Evolutionary conservation across 2,113 vertebrate species (phyloP).

Genomic region (Nettapus auritus): DNA sequence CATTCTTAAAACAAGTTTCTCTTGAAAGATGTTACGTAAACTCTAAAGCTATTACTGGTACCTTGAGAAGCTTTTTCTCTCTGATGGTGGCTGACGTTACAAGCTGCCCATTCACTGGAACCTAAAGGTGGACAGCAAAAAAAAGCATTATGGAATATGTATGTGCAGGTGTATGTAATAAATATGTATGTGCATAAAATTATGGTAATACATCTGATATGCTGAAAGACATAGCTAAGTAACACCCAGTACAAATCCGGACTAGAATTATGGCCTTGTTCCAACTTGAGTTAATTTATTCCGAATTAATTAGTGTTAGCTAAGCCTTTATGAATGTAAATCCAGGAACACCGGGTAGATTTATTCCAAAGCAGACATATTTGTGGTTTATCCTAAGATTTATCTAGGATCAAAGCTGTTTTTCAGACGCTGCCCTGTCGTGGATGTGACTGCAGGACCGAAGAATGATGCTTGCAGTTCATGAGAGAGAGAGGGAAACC

Average conservation of each 20-base stretch:
- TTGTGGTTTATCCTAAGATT: conserved; percentile 52
- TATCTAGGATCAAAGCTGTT: conserved; percentile 44
- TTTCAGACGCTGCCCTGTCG: background rate
- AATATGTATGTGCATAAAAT: background rate
- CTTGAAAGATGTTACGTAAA: background rate
- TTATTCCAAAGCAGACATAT: conserved; percentile 50
- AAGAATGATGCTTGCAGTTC: background rate
- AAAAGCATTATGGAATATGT: background rate
- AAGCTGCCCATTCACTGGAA: conserved; percentile 47
- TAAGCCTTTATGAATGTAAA: conserved; percentile 43
- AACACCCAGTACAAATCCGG: background rate
- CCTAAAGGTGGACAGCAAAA: conserved; percentile 1
- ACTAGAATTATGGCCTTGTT: conserved; percentile 21
- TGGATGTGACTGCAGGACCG: background rate
- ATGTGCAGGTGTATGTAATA: background rate
- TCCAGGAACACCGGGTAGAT: conserved; percentile 20
- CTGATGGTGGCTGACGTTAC: background rate
- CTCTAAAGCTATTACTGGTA: background rate
- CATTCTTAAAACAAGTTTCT: background rate
- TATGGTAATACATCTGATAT: background rate
- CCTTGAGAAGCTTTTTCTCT: conserved; percentile 62
- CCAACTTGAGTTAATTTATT: conserved; percentile 34
- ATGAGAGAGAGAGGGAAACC: background rate
- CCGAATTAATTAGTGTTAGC: conserved; percentile 38
- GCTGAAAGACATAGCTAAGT: background rate